Conservation (phyloP, 2,797 vertebrate genomes). For the Cryptoblepharus egeriae region DNA sequence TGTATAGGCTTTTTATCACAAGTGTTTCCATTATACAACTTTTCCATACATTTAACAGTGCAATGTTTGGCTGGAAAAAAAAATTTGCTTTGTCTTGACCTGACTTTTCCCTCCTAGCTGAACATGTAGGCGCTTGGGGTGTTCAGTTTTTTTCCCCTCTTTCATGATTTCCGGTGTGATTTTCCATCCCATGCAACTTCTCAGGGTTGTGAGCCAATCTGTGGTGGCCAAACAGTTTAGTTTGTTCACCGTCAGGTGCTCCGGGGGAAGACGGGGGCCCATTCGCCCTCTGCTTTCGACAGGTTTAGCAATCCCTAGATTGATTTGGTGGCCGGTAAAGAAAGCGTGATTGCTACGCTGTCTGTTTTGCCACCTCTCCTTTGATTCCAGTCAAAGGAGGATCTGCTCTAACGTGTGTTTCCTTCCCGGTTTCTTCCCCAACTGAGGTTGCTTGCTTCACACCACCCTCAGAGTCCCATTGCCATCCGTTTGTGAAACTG, state of each 20-base stretch:
- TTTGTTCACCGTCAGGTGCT: conserved; percentile 37
- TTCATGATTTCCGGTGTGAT: conserved; percentile 25
- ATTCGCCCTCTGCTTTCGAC: conserved; percentile 7
- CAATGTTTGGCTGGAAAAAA: neutral
- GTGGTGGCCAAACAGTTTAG: conserved; percentile 27
- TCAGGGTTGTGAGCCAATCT: conserved; percentile 32
- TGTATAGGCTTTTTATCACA: no score
- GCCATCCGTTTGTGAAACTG: neutral
- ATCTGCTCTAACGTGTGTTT: conserved; percentile 30
- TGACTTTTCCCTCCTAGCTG: neutral
- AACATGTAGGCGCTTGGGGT: neutral
- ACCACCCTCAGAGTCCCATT: neutral
- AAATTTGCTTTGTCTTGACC: neutral
- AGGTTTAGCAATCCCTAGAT: conserved; percentile 39
- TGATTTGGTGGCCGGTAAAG: conserved; percentile 38
- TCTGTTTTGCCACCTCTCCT: conserved; percentile 33
- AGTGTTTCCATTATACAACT: no score
- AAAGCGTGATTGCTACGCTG: conserved; percentile 27
- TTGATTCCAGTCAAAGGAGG: conserved; percentile 30
- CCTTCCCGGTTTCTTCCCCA: conserved; percentile 38
- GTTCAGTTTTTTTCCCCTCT: neutral
- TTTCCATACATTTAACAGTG: no score
- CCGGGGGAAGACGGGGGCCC: neutral
- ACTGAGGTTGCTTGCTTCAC: conserved; percentile 38
- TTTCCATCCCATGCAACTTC: conserved; percentile 40